These are phyloP conservation scores for Phoeniculus purpureus DNA, from an alignment of 2,797 vertebrate genomes.

Conservation along the genomic window DNA sequence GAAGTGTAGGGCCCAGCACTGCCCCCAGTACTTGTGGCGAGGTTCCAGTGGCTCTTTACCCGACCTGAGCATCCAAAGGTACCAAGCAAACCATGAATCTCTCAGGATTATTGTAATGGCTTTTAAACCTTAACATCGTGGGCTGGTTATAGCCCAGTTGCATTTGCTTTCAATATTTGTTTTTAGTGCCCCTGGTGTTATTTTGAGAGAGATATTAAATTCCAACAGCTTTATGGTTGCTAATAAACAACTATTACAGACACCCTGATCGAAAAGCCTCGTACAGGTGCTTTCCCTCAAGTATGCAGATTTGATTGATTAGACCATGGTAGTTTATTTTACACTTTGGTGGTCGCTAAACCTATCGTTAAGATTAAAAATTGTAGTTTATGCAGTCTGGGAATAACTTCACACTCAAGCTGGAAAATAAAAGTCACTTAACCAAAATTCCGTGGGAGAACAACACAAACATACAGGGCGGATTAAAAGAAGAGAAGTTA, in stretches of 20 bases:
- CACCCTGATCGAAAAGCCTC: constrained; percentile 56
- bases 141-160: constrained; percentile 46
- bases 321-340: constrained; percentile 52
- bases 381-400: constrained; percentile 39
- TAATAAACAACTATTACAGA: constrained; percentile 64
- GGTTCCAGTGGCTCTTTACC: neutral
- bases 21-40: too few relatives aligned
- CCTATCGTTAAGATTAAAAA: constrained; percentile 56
- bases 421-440: neutral
- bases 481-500: neutral
- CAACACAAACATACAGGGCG: neutral
- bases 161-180: constrained; percentile 41
- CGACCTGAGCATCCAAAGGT: too few relatives aligned
- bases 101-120: constrained; percentile 25
- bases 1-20: too few relatives aligned
- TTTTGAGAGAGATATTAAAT: constrained; percentile 50
- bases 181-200: constrained; percentile 39
- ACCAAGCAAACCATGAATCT: constrained; percentile 51
- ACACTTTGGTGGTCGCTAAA: constrained; percentile 31
- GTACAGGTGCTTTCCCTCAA: constrained; percentile 57
- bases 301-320: constrained; percentile 62
- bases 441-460: neutral
- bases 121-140: constrained; percentile 47
- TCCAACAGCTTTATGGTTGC: constrained; percentile 42
- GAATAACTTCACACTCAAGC: constrained; percentile 37